phyloP scores from a whole-genome alignment of 2,888 invertebrate species.

The Cephus nigrinus region DNA sequence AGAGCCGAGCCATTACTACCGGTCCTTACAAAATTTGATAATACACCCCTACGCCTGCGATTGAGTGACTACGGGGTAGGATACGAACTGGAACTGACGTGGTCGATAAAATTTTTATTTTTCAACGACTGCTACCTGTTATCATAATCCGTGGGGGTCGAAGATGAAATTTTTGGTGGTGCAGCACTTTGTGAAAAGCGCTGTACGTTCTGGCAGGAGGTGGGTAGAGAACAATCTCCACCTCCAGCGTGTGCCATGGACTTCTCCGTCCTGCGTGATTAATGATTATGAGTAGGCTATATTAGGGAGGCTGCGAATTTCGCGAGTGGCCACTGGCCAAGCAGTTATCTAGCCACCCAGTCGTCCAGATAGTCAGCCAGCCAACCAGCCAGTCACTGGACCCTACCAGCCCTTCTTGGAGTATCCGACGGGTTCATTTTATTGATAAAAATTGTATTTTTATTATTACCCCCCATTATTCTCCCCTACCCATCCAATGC shows the following conservation, averaged over 20 bases:
- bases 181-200: not conserved
- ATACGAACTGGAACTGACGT: not conserved
- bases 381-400: not conserved
- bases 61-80: not conserved
- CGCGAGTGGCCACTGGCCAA: constrained; percentile 22
- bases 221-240: not conserved
- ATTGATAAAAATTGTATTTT: constrained; percentile 47
- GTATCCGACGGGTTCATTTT: constrained; percentile 57
- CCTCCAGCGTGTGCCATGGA: constrained; percentile 12
- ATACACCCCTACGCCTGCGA: not conserved
- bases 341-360: not conserved
- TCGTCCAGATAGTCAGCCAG: not conserved
- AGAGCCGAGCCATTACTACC: not conserved
- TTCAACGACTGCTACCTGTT: not conserved
- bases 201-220: not conserved
- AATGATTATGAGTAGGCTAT: constrained; percentile 63
- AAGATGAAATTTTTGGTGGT: not conserved
- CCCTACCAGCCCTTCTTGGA: constrained; percentile 16
- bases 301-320: constrained; percentile 56
- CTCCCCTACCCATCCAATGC: not conserved
- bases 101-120: not conserved
- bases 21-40: not conserved
- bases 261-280: constrained; percentile 55
- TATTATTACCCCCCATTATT: constrained; percentile 28
- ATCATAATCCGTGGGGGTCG: not conserved